Base-by-base conservation (phyloP, 2,888 invertebrate genomes). In the Hetaerina titia region DNA sequence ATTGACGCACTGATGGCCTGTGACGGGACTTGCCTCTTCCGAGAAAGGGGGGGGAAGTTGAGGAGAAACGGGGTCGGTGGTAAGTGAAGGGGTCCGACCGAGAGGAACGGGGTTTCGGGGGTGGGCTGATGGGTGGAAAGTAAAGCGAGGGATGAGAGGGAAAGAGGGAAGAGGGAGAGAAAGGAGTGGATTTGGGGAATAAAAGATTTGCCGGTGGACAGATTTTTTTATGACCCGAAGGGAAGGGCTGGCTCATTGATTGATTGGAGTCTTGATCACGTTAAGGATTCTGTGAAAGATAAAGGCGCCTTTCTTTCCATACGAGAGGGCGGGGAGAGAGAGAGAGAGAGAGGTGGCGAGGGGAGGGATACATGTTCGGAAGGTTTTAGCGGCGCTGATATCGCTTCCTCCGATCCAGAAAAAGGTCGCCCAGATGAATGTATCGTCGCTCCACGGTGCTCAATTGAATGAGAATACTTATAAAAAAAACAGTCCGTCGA, bases 241-340 rank as follows among this genome's bases (percentile, higher is more conserved):
- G 58, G 89, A 57, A 89, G 45, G n/a, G n/a, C 22, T 19, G 63
- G 31, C 63, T 90, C 90, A 63, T 90, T 63, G 63, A 63, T 90
- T 69, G 90, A 90, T 90, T 90, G 64, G 63, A 64, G 64, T 90
- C 90, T 69, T 90, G 90, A 90, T 64, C 63, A 90, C 64, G 90
- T 90, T 63, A 89, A 89, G 58, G 89, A 58, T 56, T 89, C 57
- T 22, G 89, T 89, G 89, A 89, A 45, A 57, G 89, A 58, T 57
- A 89, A 15, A n/a, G 56, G 22, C 22, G 89, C 19, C 22, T n/a
- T 57, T 57, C n/a, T n/a, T 89, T 56, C 58, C n/a, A 58, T 58
- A 11, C 9, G 45, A 22, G 81, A 69, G 69, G n/a, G 8, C 8
- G n/a, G 69, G 19, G n/a, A 81, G 90, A 90, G 94, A 57, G 0